A percentile compares a stretch with the other conserved stretches of the same genome.
Evolutionary conservation across 2,113 vertebrate species (phyloP).

Genomic region (Podarcis muralis): DNA sequence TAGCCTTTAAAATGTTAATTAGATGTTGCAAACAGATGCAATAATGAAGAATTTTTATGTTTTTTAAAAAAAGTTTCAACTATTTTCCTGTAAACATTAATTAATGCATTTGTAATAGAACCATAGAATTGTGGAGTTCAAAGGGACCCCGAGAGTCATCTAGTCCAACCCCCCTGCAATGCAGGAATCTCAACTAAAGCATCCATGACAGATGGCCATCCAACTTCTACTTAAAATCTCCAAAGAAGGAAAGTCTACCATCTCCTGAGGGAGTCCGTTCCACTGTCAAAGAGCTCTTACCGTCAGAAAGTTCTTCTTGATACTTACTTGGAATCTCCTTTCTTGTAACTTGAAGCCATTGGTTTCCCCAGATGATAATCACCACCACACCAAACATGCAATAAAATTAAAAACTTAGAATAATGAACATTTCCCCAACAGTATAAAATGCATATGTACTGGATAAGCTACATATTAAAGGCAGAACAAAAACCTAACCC

Average conservation of each 20-base stretch:
- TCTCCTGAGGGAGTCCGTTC: no score
- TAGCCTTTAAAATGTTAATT: conserved; percentile 78
- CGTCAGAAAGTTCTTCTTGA: no score
- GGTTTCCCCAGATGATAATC: background rate
- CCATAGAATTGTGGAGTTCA: no score
- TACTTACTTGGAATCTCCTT: no score
- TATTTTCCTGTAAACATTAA: conserved; percentile 67
- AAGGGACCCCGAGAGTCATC: no score
- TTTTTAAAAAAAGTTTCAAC: conserved; percentile 55
- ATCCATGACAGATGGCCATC: no score
- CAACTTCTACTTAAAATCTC: no score
- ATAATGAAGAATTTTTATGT: conserved; percentile 72
- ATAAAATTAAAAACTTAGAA: background rate
- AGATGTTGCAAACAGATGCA: conserved; percentile 67
- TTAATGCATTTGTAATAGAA: background rate
- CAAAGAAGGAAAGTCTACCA: no score
- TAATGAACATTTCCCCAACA: background rate
- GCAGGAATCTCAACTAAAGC: no score
- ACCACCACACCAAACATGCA: background rate
- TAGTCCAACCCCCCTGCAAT: no score
- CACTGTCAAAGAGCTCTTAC: no score
- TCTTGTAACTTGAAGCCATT: no score
- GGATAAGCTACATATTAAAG: background rate
- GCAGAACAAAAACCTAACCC: background rate
- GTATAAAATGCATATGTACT: background rate